Base-by-base conservation (phyloP, 2,888 invertebrate genomes). In the Clivina fossor region DNA sequence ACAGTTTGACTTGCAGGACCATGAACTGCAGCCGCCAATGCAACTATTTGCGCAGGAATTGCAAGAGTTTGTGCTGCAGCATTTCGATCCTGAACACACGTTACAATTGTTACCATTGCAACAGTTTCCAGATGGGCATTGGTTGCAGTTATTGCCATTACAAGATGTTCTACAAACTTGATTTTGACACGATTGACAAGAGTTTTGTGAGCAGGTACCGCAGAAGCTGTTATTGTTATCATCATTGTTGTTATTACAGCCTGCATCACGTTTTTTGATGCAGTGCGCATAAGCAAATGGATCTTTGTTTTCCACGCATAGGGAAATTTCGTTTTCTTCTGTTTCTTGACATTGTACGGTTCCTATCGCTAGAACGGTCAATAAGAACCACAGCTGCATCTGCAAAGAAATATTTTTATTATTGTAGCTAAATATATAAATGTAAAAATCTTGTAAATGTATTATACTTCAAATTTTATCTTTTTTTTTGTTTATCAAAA, bases 71-170 rank as follows among this genome's bases (percentile, higher is more conserved):
- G 43, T 47, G n/a, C 30, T 8, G 18, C 60, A 60, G 16, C 57
- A 60, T 30, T 28, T 28, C 1, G 41, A 15, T 7, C 50, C 46
- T 8, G 28, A 24, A 13, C 60, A 60, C 5, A 53, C 54, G 40
- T 60, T 60, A 19, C 60, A 60, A 7, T 60, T 60, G 13, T 38
- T 43, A n/a, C 60, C 56, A 41, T 58, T 24, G 26, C 60, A 60
- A 32, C 60, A 60, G 33, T 46, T 44, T 8, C 58, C 60, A 18
- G 18, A 46, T 2, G 58, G 60, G 24, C 60, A 60, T 4, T 33
- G 28, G 7, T 56, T 56, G n/a, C 60, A 60, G 1, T 20, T 30
- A 41, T 48, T 40, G 4, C 60, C 60, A 32, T 54, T 53, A 26
- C 60, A 60, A 1, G 58, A 28, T 19, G 37, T 28, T 19, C 19